Percentiles rank a stretch among this genome's conserved stretches.
Conservation (phyloP, 2,113 vertebrate genomes). For the Gambusia affinis region DNA sequence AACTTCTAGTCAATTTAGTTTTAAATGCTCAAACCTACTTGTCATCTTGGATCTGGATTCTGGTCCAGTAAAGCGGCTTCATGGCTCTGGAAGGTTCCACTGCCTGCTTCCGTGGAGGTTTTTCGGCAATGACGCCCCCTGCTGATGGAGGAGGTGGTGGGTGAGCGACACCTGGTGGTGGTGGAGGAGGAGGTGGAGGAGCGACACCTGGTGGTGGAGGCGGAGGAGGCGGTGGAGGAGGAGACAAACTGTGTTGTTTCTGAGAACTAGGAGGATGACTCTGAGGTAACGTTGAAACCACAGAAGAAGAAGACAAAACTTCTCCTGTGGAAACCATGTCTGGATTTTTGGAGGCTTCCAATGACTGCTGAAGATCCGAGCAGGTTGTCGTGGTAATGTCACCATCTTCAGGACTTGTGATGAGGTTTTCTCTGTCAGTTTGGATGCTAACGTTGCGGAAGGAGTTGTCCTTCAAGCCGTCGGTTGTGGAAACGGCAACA, state of each 20-base stretch:
- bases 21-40: constrained; percentile 81
- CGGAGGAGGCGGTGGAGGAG: constrained; percentile 43
- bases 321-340: constrained; percentile 81
- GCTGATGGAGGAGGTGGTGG: constrained; percentile 61
- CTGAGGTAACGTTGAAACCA: constrained; percentile 3
- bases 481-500: constrained; percentile 84
- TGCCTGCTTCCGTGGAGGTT: constrained; percentile 84
- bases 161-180: constrained; percentile 35
- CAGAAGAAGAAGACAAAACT: constrained; percentile 44
- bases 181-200: constrained; percentile 57
- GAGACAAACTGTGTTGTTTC: constrained; percentile 29
- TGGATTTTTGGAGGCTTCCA: constrained; percentile 84
- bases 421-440: constrained; percentile 90
- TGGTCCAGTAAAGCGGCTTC: constrained; percentile 97
- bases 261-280: constrained; percentile 11
- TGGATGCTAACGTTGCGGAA: constrained; percentile 90
- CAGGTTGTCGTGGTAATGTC: constrained; percentile 65
- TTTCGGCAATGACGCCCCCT: constrained; percentile 65
- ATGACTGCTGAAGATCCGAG: constrained; percentile 73
- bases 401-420: constrained; percentile 82
- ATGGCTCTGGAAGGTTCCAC: constrained; percentile 90
- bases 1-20: not conserved
- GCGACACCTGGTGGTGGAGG: constrained; percentile 30
- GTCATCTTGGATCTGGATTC: constrained; percentile 89
- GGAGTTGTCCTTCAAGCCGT: constrained; percentile 77